Conservation (phyloP, 2,797 vertebrate genomes). For the Mus caroli region DNA sequence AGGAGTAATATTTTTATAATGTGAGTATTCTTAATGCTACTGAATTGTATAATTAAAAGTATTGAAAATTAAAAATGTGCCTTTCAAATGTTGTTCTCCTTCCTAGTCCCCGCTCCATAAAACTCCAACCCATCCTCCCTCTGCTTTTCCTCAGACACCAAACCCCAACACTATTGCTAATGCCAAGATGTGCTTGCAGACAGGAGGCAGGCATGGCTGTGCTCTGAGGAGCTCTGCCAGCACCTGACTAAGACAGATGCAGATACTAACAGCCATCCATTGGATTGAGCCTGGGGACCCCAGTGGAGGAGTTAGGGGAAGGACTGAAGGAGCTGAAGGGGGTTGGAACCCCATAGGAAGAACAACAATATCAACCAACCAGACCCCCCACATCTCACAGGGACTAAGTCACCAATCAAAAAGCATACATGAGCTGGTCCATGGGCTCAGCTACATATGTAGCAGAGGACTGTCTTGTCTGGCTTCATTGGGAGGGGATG, state of each 20-base stretch:
- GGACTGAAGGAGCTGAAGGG: neutral
- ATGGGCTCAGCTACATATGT: neutral
- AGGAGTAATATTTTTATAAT: neutral
- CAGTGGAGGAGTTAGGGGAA: neutral
- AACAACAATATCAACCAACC: neutral
- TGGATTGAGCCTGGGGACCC: neutral
- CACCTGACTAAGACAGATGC: neutral
- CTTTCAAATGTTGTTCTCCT: neutral
- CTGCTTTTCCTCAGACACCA: neutral
- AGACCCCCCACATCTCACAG: neutral
- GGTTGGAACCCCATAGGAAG: neutral
- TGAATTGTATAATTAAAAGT: neutral
- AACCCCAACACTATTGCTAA: neutral
- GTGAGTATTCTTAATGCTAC: neutral
- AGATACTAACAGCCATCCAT: neutral
- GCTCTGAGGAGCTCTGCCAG: neutral
- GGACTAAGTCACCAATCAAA: neutral
- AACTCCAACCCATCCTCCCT: neutral
- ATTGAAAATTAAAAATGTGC: neutral
- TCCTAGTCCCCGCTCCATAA: neutral
- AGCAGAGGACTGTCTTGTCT: neutral
- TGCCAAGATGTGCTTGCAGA: neutral
- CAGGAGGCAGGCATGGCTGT: neutral
- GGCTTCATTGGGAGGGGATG: neutral
- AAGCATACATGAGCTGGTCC: neutral